phyloP scores from a whole-genome alignment of 2,113 vertebrate species.

The Hemiscyllium ocellatum region DNA sequence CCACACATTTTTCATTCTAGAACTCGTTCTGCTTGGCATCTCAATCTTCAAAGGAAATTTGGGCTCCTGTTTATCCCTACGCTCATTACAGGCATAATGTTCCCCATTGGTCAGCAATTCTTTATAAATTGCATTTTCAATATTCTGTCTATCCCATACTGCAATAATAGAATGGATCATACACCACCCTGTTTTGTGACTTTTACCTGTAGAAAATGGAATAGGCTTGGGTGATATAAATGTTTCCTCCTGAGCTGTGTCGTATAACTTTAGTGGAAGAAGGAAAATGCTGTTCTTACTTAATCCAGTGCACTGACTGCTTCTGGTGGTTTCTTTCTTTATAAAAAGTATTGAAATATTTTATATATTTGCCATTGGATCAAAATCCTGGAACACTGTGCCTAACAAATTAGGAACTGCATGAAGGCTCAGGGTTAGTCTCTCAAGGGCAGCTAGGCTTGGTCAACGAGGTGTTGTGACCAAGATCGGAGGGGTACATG shows the following conservation, averaged over 20 bases:
- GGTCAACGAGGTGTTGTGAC: neutral
- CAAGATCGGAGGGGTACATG: too few species aligned
- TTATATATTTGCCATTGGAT: neutral
- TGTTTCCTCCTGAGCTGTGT: neutral
- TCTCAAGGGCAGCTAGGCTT: neutral
- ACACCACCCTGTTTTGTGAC: neutral
- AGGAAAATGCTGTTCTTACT: neutral
- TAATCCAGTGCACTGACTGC: neutral
- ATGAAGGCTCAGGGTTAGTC: neutral
- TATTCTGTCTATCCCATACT: neutral
- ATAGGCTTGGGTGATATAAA: neutral
- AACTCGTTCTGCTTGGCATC: neutral
- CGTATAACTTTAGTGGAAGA: neutral
- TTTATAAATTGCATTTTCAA: neutral
- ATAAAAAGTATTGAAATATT: neutral
- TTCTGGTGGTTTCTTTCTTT: neutral
- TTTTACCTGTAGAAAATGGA: neutral
- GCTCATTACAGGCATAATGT: neutral
- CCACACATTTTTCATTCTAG: neutral
- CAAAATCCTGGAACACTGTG: neutral
- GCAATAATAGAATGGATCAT: neutral
- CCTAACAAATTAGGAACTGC: neutral
- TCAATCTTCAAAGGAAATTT: neutral
- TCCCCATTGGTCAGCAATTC: too few species aligned
- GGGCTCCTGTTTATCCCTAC: neutral